phyloP scores from a whole-genome alignment of 2,113 vertebrate genomes.

The Caloenas nicobarica region DNA sequence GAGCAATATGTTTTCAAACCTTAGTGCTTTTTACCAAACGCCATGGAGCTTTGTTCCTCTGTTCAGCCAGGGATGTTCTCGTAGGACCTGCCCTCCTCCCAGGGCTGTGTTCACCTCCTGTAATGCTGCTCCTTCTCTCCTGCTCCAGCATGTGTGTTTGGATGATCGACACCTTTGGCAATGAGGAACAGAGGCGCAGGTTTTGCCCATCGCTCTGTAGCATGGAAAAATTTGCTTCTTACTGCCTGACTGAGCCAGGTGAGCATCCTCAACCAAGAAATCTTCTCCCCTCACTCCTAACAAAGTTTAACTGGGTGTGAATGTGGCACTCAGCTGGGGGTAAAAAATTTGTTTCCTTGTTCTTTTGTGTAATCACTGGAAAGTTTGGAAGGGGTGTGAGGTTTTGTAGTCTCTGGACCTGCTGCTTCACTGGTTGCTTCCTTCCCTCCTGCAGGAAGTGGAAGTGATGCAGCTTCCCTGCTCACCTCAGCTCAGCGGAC shows the following conservation, averaged over 20 bases:
- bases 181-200: conserved; percentile 81
- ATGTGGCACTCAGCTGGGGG: fast-evolving
- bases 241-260: conserved; percentile 98
- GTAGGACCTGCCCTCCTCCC: background rate
- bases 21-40: background rate
- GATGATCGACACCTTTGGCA: conserved; percentile 96
- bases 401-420: background rate
- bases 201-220: conserved; percentile 89
- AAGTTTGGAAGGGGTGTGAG: background rate
- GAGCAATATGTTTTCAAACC: background rate
- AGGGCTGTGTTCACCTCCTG: background rate
- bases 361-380: background rate
- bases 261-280: background rate
- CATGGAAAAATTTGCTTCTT: conserved; percentile 95
- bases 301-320: background rate
- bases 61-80: background rate
- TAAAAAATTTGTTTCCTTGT: background rate
- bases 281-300: background rate
- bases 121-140: background rate
- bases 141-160: conserved; percentile 91
- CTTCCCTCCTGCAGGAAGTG: conserved; percentile 80
- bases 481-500: conserved; percentile 85
- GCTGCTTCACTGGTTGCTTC: background rate
- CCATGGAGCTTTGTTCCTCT: background rate
- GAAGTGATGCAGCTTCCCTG: conserved; percentile 94